phyloP scores from a whole-genome alignment of 2,797 vertebrate genomes.

The Sebastes hopkinsi region DNA sequence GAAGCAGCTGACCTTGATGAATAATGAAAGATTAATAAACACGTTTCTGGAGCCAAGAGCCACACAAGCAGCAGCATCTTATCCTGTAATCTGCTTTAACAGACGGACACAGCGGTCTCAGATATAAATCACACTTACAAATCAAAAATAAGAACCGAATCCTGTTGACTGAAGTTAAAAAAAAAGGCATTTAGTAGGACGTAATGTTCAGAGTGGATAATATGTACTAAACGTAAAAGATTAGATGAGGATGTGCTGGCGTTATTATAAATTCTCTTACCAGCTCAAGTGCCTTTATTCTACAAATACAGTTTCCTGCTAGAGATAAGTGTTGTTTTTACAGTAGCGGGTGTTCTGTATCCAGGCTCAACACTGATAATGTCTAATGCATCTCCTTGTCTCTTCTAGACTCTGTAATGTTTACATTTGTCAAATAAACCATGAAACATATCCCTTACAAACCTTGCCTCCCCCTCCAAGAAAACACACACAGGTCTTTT shows the following conservation, averaged over 20 bases:
- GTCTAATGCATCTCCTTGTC: constrained; percentile 25
- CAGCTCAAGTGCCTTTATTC: neutral
- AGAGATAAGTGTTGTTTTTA: constrained; percentile 11
- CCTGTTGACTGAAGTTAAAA: constrained; percentile 1
- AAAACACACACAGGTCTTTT: constrained; percentile 47
- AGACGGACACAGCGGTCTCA: neutral
- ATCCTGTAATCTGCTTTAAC: constrained; percentile 24
- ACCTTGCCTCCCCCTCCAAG: neutral
- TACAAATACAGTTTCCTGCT: constrained; percentile 1
- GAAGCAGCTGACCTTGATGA: constrained; percentile 46
- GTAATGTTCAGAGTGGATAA: constrained; percentile 13
- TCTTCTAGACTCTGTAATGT: constrained; percentile 30
- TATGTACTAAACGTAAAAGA: neutral
- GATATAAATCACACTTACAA: constrained; percentile 19
- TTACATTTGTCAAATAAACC: constrained; percentile 40
- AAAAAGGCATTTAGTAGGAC: neutral
- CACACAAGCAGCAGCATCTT: constrained; percentile 14
- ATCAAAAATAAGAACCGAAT: constrained; percentile 13
- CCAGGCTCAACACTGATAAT: neutral
- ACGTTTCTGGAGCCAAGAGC: constrained; percentile 23
- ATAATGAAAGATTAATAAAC: constrained; percentile 60
- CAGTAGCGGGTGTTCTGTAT: constrained; percentile 29
- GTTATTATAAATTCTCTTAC: neutral
- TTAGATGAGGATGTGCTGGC: constrained; percentile 27
- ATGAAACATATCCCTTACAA: constrained; percentile 1